A percentile compares a stretch with the other conserved stretches of the same genome.
Evolutionary conservation across 2,797 vertebrate species (phyloP).

Genomic region (Chelon labrosus): DNA sequence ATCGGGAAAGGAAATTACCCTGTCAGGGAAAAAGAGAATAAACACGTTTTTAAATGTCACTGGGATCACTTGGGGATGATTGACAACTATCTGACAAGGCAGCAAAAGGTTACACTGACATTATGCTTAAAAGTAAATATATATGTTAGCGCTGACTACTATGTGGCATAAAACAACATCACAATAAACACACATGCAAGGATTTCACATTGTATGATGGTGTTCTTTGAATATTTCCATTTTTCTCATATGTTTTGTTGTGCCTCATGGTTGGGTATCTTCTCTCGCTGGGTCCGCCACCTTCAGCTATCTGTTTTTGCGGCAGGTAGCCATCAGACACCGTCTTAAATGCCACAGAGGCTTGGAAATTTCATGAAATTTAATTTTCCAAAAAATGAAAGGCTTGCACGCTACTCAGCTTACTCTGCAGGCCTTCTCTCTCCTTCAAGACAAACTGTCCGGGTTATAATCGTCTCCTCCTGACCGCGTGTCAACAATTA

Average conservation of each 20-base stretch:
- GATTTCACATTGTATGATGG: no score
- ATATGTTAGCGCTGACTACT: no score
- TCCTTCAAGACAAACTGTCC: conserved; percentile 25
- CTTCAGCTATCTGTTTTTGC: conserved; percentile 12
- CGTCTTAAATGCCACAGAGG: conserved; percentile 27
- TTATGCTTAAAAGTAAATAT: background rate
- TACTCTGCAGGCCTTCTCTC: conserved; percentile 25
- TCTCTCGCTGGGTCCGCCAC: background rate
- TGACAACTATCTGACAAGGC: conserved; percentile 4
- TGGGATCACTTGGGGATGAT: conserved; percentile 2
- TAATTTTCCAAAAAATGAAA: conserved; percentile 29
- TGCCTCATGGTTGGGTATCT: background rate
- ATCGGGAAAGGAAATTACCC: conserved; percentile 52
- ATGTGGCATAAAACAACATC: no score
- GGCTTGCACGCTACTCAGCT: conserved; percentile 1
- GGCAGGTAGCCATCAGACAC: conserved; percentile 9
- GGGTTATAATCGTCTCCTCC: conserved; percentile 17
- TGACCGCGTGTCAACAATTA: conserved; percentile 40
- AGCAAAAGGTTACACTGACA: conserved; percentile 5
- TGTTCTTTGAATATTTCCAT: no score
- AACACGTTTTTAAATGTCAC: conserved; percentile 9
- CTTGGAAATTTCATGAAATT: conserved; percentile 34
- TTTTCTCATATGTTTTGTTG: background rate
- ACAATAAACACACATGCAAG: no score
- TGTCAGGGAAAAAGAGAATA: conserved; percentile 28